A percentile compares a stretch with the other conserved stretches of the same genome.
These are phyloP conservation scores for Heliothis subflexa DNA, from an alignment of 1,140 invertebrate species.

Conservation along the genomic window DNA sequence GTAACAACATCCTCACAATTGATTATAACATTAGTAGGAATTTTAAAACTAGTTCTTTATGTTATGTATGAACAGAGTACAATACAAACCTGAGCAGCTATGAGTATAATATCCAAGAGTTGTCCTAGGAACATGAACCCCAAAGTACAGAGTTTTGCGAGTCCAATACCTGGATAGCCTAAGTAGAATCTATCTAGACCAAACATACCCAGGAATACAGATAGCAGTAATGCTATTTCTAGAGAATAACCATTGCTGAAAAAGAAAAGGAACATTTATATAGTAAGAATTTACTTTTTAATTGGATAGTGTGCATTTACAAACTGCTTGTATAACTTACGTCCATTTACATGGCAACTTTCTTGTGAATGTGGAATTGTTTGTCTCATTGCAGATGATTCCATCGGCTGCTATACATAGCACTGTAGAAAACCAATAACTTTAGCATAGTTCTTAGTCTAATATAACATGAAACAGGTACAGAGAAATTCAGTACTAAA, in stretches of 20 bases:
- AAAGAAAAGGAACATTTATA: slow-evolving; percentile 58
- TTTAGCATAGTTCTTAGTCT: not conserved
- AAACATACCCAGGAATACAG: slow-evolving; percentile 98
- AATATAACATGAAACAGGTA: too few relatives aligned
- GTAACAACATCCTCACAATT: not conserved
- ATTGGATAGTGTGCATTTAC: not conserved
- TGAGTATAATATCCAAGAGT: slow-evolving; percentile 97
- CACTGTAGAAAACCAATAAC: slow-evolving; percentile 87
- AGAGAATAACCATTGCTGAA: slow-evolving; percentile 97
- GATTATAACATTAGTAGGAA: too few relatives aligned
- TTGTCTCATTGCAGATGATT: slow-evolving; percentile 93
- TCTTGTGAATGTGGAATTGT: slow-evolving; percentile 92
- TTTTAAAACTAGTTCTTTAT: too few relatives aligned
- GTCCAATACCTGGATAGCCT: slow-evolving; percentile 97
- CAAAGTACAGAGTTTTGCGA: slow-evolving; percentile 97
- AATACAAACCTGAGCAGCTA: slow-evolving; percentile 91
- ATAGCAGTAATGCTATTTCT: slow-evolving; percentile 96
- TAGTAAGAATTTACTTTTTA: not conserved
- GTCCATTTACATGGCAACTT: slow-evolving; percentile 97
- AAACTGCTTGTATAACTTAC: slow-evolving; percentile 87
- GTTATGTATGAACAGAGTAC: not conserved
- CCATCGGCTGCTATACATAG: slow-evolving; percentile 93
- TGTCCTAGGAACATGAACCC: slow-evolving; percentile 99
- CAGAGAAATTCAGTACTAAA: too few relatives aligned
- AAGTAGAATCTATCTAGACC: slow-evolving; percentile 99